Base-by-base conservation (phyloP, 2,113 vertebrate species). In the Zapornia atra region DNA sequence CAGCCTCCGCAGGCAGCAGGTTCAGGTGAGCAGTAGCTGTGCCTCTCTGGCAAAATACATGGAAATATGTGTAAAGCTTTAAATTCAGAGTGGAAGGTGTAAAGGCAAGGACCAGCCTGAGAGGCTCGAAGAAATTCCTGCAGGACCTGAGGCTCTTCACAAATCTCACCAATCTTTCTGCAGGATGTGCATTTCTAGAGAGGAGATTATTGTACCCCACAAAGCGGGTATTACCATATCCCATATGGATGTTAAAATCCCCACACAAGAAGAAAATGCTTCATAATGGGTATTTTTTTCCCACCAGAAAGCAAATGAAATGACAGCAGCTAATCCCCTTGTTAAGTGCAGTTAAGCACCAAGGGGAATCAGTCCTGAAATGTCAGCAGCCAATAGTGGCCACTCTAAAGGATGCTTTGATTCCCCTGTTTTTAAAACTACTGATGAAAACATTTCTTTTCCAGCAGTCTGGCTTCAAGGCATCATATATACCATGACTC, bases 171-270 rank as follows among this genome's bases (percentile, higher is more conserved):
- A 33, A 33, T 40, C 60, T 4, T 64, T 57, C 8, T 60, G 76
- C 69, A 79, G 72, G 2, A 73, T 28, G 9, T n/a, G 24, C 25
- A 38, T 54, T 6, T 50, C 65, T 33, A 6, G 68, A 83, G 77
- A 1, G 0, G 31, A 38, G 20, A 1, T 34, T 65, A 34, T 2
- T 4, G 3, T 34, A n/a, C 19, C 36, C 34, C 56, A 10, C 26
- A 4, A 76, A 86, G 81, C 1, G 0, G n/a, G 36, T 21, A 1
- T 34, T 65, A 33, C 2, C 4, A 2, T 34, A 28, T 19, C n/a
- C 34, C 60, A 12, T 4, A 6, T 0, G 15, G 51, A 26, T 22
- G 31, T 29, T 75, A 4, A 40, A 60, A 46, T 4, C 5, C 1
- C 1, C 53, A 72, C 20, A 22, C 14, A 1, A 14, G 19, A 65